These are phyloP conservation scores for Clamator glandarius DNA, from an alignment of 2,797 vertebrate genomes.

Conservation along the genomic window DNA sequence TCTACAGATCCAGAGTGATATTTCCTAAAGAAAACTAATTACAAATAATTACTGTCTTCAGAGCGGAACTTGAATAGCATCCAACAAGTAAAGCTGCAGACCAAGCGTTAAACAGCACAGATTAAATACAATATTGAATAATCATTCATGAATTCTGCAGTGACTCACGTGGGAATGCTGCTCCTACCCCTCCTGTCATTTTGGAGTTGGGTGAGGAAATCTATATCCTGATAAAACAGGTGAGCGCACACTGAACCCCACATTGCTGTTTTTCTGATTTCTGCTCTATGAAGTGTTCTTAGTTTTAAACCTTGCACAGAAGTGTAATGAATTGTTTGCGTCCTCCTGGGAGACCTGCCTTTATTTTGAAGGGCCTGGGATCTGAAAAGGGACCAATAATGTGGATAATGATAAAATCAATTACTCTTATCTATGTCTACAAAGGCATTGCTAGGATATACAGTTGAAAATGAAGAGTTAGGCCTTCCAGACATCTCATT, in stretches of 20 bases:
- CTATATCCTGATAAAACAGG: neutral
- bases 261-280: neutral
- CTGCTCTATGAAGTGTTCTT: neutral
- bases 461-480: neutral
- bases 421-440: neutral
- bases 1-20: neutral
- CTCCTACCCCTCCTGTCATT: neutral
- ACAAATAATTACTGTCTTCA: neutral
- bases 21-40: neutral
- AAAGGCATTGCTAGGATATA: neutral
- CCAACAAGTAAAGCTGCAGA: neutral
- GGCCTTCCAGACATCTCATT: neutral
- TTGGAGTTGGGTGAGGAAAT: neutral
- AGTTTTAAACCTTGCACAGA: neutral
- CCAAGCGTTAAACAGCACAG: neutral
- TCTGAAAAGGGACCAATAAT: neutral
- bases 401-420: neutral
- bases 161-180: neutral
- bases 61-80: neutral
- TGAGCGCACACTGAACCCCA: rapidly evolving
- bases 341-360: neutral
- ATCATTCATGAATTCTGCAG: neutral
- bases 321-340: neutral
- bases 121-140: neutral
- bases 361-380: neutral